Conservation (phyloP, 1,140 invertebrate genomes). For the Zaprionus vittiger region DNA sequence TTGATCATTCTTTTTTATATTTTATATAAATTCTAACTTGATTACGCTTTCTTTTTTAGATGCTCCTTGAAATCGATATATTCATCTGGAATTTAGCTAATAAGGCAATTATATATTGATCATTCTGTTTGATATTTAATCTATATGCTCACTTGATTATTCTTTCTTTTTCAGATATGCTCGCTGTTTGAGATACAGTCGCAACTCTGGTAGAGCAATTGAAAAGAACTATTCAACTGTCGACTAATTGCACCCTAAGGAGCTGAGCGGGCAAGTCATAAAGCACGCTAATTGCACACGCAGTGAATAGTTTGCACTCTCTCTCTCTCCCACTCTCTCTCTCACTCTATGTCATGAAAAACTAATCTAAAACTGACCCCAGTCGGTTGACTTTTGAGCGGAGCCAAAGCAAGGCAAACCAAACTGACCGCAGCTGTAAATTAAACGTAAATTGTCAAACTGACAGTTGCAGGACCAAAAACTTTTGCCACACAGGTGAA, state of each 20-base stretch:
- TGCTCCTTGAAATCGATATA: too few species aligned
- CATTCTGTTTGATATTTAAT: too few species aligned
- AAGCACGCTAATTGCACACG: conserved; percentile 76
- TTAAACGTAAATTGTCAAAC: conserved; percentile 66
- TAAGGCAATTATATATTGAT: too few species aligned
- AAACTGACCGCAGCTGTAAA: conserved; percentile 72
- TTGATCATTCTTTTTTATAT: too few species aligned
- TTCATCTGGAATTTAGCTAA: too few species aligned
- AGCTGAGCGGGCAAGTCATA: conserved; percentile 59
- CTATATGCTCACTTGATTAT: too few species aligned
- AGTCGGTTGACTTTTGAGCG: conserved; percentile 60
- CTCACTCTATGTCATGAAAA: conserved; percentile 49
- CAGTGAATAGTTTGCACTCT: conserved; percentile 39
- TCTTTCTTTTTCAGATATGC: not conserved
- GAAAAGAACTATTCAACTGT: conserved; percentile 65
- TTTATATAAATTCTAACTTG: too few species aligned
- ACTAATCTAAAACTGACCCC: conserved; percentile 77
- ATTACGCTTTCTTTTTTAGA: too few species aligned
- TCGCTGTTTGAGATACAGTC: not conserved
- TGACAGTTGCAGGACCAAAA: conserved; percentile 69
- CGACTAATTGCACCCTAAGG: conserved; percentile 73
- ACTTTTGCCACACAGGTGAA: conserved; percentile 45
- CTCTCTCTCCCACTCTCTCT: not conserved
- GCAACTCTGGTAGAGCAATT: conserved; percentile 56
- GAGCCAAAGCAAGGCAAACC: conserved; percentile 39